Base-by-base conservation (phyloP, 2,888 invertebrate species). In the Caenorhabditis sulstoni region DNA sequence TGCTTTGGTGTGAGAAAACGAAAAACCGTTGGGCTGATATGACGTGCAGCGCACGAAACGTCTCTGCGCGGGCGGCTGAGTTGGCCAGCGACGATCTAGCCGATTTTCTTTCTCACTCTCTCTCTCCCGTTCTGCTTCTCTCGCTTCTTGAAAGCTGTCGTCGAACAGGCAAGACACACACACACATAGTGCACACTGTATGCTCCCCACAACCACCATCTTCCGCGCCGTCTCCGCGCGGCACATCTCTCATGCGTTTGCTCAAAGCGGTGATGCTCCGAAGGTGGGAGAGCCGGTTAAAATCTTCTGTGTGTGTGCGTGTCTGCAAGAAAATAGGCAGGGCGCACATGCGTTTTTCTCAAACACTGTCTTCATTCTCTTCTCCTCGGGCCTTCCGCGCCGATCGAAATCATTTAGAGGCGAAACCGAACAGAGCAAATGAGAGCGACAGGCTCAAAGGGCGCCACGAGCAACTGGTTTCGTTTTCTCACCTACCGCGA, bases 11-110 rank as follows among this genome's bases (percentile, higher is more conserved):
- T 7, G 29, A 29, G 29, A 29, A 29, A 29, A 29, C 29, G 57
- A 57, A 62, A 71, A 71, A 71, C 49, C 55, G 71, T 62, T 37
- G 55, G 44, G 23, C 22, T 64, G 73, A 73, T 73, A 73, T 73
- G 73, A 64, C 64, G 73, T 73, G 73, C 73, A 18, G 62, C 45
- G 57, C 71, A 71, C 71, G 62, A 64, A 62, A 55, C 62, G 57
- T 57, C 20, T 8, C 50, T 55, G 52, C 55, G 64, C 64, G 50
- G 44, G 57, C 49, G 22, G 55, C 16, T 22, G 45, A 49, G 22
- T 47, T 20, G 29, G 29, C 29, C 29, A 22, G 23, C 45, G 41
- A 14, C 41, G 58, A 58, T 44, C 58, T 58, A 41, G 58, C 41
- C 37, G 35, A 37, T 35, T 53, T 18, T 55, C 35, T 55, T 18